Percentiles rank a stretch among this genome's conserved stretches.
Conservation (phyloP, 2,113 vertebrate genomes). For the Coptodon rendalli region DNA sequence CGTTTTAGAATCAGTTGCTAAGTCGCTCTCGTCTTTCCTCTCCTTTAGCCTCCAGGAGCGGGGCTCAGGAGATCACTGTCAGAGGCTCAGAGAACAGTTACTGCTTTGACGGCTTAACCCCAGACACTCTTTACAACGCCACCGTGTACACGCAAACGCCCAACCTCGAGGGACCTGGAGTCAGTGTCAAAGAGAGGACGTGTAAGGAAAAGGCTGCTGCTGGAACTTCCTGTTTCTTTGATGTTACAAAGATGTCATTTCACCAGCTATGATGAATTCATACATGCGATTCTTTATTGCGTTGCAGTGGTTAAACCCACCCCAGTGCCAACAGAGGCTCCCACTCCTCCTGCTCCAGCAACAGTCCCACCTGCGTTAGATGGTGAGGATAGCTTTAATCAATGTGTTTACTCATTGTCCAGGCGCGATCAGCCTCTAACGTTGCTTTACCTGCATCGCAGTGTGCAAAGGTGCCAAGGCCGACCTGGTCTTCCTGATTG, state of each 20-base stretch:
- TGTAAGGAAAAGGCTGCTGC: slow-evolving; percentile 64
- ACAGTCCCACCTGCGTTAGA: slow-evolving; percentile 88
- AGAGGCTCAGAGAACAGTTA: slow-evolving; percentile 83
- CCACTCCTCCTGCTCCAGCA: slow-evolving; percentile 83
- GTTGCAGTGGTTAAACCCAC: slow-evolving; percentile 88
- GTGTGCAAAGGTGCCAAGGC: slow-evolving; percentile 97
- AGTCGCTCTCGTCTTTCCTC: neutral
- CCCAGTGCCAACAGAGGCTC: slow-evolving; percentile 83
- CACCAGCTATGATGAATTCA: neutral
- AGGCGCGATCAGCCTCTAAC: neutral
- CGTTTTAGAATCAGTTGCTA: neutral
- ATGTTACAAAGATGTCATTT: neutral
- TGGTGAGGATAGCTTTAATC: slow-evolving; percentile 71
- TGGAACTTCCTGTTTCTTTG: neutral
- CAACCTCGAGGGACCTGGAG: slow-evolving; percentile 89
- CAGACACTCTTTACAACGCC: slow-evolving; percentile 84
- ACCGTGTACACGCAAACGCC: slow-evolving; percentile 91
- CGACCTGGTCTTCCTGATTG: slow-evolving; percentile 95
- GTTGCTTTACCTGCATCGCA: slow-evolving; percentile 22
- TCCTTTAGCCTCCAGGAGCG: slow-evolving; percentile 59
- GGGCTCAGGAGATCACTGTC: slow-evolving; percentile 90
- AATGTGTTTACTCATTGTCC: neutral
- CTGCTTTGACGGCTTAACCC: slow-evolving; percentile 86
- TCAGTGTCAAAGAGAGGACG: slow-evolving; percentile 83
- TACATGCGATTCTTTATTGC: neutral